phyloP scores from a whole-genome alignment of 1,140 invertebrate species.

The Neodiprion lecontei region DNA sequence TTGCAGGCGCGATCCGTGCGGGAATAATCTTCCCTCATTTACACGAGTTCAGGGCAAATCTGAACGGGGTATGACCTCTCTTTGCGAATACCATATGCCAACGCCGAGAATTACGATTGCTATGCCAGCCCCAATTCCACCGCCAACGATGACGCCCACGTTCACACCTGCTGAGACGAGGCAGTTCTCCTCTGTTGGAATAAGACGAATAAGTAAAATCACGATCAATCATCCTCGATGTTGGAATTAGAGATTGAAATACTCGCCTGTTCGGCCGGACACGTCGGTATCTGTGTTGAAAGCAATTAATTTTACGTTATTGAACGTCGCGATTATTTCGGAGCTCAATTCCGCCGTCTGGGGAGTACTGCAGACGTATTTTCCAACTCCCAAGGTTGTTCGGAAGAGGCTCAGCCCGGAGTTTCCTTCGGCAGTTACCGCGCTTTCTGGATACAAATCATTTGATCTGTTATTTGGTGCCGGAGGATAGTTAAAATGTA shows the following conservation, averaged over 20 bases:
- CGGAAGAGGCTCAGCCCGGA: slow-evolving; percentile 25
- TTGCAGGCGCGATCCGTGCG: too few relatives aligned
- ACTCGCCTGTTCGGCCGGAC: slow-evolving; percentile 24
- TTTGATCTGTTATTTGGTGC: background rate
- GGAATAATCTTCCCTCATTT: too few relatives aligned
- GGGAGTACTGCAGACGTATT: slow-evolving; percentile 26
- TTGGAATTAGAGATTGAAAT: background rate
- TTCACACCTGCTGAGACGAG: background rate
- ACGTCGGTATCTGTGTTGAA: slow-evolving; percentile 23
- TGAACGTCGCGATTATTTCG: slow-evolving; percentile 18
- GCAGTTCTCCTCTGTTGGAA: slow-evolving; percentile 21
- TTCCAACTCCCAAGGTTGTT: background rate
- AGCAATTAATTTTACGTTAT: slow-evolving; percentile 28
- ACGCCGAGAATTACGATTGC: background rate
- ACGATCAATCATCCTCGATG: slow-evolving; percentile 4
- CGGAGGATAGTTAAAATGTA: background rate
- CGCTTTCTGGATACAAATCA: background rate
- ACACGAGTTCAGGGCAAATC: background rate
- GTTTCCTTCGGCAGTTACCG: slow-evolving; percentile 8
- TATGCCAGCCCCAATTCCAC: slow-evolving; percentile 15
- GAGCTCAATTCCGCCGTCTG: slow-evolving; percentile 10
- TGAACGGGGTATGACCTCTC: background rate
- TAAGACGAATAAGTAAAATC: slow-evolving; percentile 1
- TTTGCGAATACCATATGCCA: slow-evolving; percentile 14
- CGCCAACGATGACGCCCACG: slow-evolving; percentile 24